These are phyloP conservation scores for Chaetodon auriga DNA, from an alignment of 2,113 vertebrate species.

Conservation along the genomic window DNA sequence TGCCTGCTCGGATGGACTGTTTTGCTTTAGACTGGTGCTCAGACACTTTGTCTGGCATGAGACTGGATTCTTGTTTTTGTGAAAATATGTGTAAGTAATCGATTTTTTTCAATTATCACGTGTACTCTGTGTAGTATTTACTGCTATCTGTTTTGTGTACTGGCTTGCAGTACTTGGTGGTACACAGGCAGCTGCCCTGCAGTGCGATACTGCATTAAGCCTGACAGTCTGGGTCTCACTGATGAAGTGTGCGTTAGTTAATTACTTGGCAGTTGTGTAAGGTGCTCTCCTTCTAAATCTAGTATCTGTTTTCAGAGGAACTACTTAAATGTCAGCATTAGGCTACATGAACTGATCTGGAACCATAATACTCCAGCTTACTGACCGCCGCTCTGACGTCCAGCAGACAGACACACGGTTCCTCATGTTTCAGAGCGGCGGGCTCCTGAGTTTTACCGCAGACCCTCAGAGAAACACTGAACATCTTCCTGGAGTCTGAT, in stretches of 20 bases:
- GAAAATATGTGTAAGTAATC: slow-evolving; percentile 73
- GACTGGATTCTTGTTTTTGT: slow-evolving; percentile 65
- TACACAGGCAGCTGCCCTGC: neutral
- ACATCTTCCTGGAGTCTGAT: neutral
- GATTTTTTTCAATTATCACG: slow-evolving; percentile 9
- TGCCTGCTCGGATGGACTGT: slow-evolving; percentile 63
- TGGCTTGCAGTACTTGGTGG: neutral
- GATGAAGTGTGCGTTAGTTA: slow-evolving; percentile 37
- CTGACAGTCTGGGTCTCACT: slow-evolving; percentile 9
- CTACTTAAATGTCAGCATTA: slow-evolving; percentile 30
- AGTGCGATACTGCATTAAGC: neutral
- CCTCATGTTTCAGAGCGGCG: slow-evolving; percentile 10
- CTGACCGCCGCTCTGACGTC: slow-evolving; percentile 35
- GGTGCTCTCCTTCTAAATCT: neutral
- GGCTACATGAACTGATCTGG: slow-evolving; percentile 26
- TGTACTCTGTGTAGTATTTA: neutral
- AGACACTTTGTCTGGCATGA: slow-evolving; percentile 64
- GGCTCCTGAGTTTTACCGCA: neutral
- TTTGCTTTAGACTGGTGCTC: slow-evolving; percentile 64
- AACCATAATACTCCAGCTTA: slow-evolving; percentile 51
- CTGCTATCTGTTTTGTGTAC: neutral
- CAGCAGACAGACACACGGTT: neutral
- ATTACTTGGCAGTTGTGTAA: slow-evolving; percentile 29
- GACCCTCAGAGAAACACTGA: neutral
- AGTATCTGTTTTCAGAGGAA: slow-evolving; percentile 12